Evolutionary conservation across 1,140 invertebrate genomes (phyloP), one percentile per base, ranked within the genome.

Genomic region (Drosophila seguyi): DNA sequence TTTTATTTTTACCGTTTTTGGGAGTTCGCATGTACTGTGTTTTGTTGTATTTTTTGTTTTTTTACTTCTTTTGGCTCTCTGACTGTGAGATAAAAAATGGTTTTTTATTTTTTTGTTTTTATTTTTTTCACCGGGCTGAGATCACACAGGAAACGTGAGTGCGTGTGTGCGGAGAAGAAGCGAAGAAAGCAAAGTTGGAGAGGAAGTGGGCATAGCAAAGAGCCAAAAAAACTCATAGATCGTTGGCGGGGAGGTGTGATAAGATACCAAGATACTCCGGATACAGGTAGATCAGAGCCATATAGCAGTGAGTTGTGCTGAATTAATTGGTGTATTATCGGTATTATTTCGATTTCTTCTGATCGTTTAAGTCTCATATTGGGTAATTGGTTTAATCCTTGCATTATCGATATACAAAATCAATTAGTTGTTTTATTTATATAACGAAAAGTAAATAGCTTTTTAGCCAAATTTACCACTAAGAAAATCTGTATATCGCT

Each of bases 61-160:
- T 25, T 14, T 42, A 42, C 14, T 47, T 36, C 31, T 71, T 75
- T 75, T 58, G 45, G 47, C 48, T 76, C 36, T 72, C 44, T 63
- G 59, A 65, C 68, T 75, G 27, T 39, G 34, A 63, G 72, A 83
- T 69, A 74, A 56, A 76, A 42, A 34, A 36, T 14, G 14, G 14
- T 36, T 84, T 59, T 25, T 58, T 20, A 20, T 27, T 50, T 29
- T 59, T 10, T n/a, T 29, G n/a, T 84, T 59, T 25, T 58, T 20
- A 20, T 25, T 27, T 31, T 52, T 53, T 48, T 61, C 34, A 60
- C 36, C 63, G 45, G 59, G 53, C 65, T 86, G 83, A 86, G 79
- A 82, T 86, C 79, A 83, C 79, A 87, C 79, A 87, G 83, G 83
- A 86, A 86, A 82, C 83, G 44, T 62, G 65, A 13, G 25, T 50